Conservation (phyloP, 2,888 invertebrate species). For the Cerceris ruficornis region DNA sequence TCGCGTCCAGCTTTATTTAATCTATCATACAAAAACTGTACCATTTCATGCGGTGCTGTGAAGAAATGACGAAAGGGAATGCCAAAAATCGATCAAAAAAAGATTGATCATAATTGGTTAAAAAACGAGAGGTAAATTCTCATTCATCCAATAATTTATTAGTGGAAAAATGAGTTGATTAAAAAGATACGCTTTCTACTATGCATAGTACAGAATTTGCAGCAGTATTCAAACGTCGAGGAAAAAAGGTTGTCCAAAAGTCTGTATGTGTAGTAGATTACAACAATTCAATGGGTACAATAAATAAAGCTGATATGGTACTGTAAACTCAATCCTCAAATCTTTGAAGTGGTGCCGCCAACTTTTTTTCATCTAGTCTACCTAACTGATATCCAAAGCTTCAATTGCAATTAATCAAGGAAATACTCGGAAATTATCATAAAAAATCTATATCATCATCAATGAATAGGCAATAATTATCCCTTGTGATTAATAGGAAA, state of each 20-base stretch:
- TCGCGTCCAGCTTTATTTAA: not conserved
- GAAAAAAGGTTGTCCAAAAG: not conserved
- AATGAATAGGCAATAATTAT: not conserved
- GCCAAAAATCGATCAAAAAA: no score
- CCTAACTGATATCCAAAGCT: not conserved
- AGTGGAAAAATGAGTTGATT: conserved; percentile 5
- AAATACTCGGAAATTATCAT: not conserved
- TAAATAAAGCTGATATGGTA: conserved; percentile 1
- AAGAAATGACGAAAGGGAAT: no score
- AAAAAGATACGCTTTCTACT: no score
- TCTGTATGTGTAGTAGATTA: conserved; percentile 5
- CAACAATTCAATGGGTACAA: conserved; percentile 6
- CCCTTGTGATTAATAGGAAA: not conserved
- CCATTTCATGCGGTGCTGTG: no score
- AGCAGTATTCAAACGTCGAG: conserved; percentile 5
- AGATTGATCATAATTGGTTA: not conserved
- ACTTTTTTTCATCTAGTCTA: conserved; percentile 22
- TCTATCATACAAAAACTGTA: not conserved
- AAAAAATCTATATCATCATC: not conserved
- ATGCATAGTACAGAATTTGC: conserved; percentile 23
- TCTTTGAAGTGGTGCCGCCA: conserved; percentile 58
- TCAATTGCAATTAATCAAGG: no score
- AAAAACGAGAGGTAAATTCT: not conserved
- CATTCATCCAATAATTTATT: conserved; percentile 1
- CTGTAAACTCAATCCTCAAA: not conserved